Percentiles rank a stretch among this genome's conserved stretches.
Evolutionary conservation across 2,888 invertebrate genomes (phyloP).

Genomic region (Euspilapteryx auroguttella): DNA sequence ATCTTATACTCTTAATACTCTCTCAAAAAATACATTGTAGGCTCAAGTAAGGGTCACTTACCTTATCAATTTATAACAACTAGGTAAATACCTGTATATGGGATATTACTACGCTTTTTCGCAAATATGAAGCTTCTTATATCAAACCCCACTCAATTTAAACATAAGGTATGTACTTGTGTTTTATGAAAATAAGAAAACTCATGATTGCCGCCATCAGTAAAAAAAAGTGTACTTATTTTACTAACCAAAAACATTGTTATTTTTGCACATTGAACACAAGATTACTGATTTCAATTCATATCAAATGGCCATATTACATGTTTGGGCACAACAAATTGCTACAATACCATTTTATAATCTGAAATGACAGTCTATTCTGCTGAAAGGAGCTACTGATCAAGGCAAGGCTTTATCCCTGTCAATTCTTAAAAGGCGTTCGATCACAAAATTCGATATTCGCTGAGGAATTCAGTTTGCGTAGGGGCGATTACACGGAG

Average conservation of each 20-base stretch:
- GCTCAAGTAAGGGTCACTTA: too few species aligned
- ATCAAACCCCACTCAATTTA: too few species aligned
- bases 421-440: conserved; percentile 45
- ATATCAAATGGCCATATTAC: conserved; percentile 30
- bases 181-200: not conserved
- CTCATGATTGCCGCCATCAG: not conserved
- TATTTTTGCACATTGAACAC: too few species aligned
- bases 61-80: too few species aligned
- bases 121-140: not conserved
- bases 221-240: too few species aligned
- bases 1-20: too few species aligned
- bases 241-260: too few species aligned
- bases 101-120: too few species aligned
- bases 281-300: conserved; percentile 17
- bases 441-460: conserved; percentile 32
- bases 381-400: conserved; percentile 24
- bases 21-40: too few species aligned
- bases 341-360: conserved; percentile 28
- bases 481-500: conserved; percentile 18
- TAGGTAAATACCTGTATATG: too few species aligned
- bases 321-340: conserved; percentile 19
- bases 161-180: not conserved
- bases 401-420: conserved; percentile 4
- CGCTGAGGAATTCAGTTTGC: conserved; percentile 13
- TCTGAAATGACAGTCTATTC: conserved; percentile 35